phyloP scores from a whole-genome alignment of 2,888 invertebrate genomes.

The Agonopterix heracliana region DNA sequence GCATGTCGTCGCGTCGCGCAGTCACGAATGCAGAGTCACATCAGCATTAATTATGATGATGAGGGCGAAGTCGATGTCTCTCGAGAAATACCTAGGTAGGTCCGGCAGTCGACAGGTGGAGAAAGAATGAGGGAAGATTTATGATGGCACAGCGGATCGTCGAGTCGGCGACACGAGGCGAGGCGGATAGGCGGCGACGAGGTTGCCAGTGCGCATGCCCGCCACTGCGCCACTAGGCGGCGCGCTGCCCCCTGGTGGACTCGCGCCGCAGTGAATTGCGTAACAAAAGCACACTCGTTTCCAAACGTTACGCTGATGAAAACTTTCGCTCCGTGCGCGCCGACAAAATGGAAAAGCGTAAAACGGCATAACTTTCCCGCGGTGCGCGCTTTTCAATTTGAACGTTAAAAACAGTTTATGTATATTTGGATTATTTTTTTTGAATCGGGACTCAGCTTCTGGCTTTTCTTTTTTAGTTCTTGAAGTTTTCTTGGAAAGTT shows the following conservation, averaged over 20 bases:
- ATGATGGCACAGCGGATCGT: conserved; percentile 25
- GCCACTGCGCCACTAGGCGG: conserved; percentile 71
- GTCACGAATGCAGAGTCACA: no score
- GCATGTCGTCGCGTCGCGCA: neutral
- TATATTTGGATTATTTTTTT: conserved; percentile 17
- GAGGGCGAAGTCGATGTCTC: neutral
- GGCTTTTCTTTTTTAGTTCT: conserved; percentile 43
- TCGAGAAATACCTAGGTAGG: neutral
- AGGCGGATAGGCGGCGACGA: no score
- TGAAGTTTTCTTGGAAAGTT: conserved; percentile 49
- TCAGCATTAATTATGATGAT: no score
- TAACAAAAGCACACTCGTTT: conserved; percentile 71
- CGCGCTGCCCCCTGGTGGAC: conserved; percentile 72
- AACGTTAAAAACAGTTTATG: conserved; percentile 22
- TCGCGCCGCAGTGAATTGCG: conserved; percentile 70
- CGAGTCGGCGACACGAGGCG: neutral
- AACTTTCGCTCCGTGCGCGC: conserved; percentile 63
- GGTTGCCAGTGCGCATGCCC: conserved; percentile 60
- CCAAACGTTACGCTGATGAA: conserved; percentile 55
- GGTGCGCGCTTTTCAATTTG: conserved; percentile 36
- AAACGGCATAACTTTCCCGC: conserved; percentile 64
- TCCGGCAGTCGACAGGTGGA: conserved; percentile 22
- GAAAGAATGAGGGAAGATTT: conserved; percentile 33
- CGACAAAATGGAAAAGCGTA: conserved; percentile 55
- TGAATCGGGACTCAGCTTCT: conserved; percentile 24